Evolutionary conservation across 2,888 invertebrate genomes (phyloP), one percentile per base, ranked within the genome.

Genomic region (Didymodactylos carnosus): DNA sequence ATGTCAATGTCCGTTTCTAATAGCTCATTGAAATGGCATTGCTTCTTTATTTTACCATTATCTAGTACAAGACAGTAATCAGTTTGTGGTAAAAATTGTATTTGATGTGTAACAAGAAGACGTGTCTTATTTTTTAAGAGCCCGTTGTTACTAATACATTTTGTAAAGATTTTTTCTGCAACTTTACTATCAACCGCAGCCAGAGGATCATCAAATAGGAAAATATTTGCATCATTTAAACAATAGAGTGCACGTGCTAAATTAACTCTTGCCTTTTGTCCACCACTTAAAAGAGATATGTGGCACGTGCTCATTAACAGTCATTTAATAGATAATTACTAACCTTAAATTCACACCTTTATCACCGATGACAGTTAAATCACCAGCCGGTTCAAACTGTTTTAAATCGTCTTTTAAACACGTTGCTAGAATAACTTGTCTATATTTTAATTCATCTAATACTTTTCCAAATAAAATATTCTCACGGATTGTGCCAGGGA

Each of bases 101-200:
- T 82, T 80, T 92, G 92, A 84, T 92, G 91, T 0, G 91, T 92
- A 6, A 91, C 88, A 74, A 91, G 83, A 70, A 91, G 86, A 0
- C 89, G 87, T 14, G 90, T 88, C 81, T 89, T 89, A n/a, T 86
- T 86, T 62, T 85, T 85, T 74, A 91, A 82, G 78, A 88, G 88
- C 86, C 78, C 88, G 76, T 81, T 83, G 75, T 10, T 3, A 69
- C 7, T 39, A 13, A 70, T 76, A 76, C 76, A 90, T 81, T 89
- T 87, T 71, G 92, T 90, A 83, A 93, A 94, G 78, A 94, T 86
- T 82, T 91, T 90, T 7, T 90, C 88, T 1, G 92, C 91, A 1
- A 94, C 93, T 81, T 91, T 90, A 0, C 92, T 88, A 84, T 94
- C 94, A n/a, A 94, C 93, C 0, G 93, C 93, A 76, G 91, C 90